These are phyloP conservation scores for Marisa cornuarietis DNA, from an alignment of 1,140 invertebrate genomes.

Conservation along the genomic window DNA sequence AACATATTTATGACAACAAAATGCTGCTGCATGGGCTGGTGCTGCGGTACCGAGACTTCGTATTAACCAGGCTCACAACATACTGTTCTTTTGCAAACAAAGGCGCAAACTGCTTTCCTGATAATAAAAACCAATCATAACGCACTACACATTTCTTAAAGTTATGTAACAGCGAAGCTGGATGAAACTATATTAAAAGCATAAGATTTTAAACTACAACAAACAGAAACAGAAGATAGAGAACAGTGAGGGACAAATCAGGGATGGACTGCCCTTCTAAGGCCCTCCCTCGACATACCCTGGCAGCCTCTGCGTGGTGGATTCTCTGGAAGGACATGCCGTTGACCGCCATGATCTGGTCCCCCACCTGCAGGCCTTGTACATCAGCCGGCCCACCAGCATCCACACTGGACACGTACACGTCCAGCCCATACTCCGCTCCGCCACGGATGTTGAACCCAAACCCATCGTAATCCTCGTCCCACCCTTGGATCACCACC, in stretches of 20 bases:
- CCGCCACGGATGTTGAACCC: constrained; percentile 61
- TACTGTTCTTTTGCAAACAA: too few species aligned
- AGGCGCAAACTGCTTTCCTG: too few species aligned
- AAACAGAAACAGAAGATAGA: neutral
- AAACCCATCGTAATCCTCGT: constrained; percentile 35
- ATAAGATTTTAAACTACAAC: neutral
- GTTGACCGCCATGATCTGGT: constrained; percentile 55
- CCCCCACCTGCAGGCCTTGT: constrained; percentile 49
- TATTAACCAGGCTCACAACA: too few species aligned
- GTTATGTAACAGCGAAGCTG: too few species aligned
- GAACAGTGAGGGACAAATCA: neutral
- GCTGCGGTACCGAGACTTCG: too few species aligned
- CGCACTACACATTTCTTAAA: neutral
- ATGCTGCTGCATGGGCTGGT: too few species aligned
- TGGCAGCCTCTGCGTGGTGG: constrained; percentile 52
- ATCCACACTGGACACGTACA: constrained; percentile 55
- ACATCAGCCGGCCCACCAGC: constrained; percentile 43
- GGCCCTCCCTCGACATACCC: constrained; percentile 33
- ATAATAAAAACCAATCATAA: too few species aligned
- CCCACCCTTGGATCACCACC: constrained; percentile 11
- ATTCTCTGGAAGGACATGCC: constrained; percentile 54
- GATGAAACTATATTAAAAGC: neutral
- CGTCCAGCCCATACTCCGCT: constrained; percentile 53
- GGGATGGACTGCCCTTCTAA: too few species aligned
- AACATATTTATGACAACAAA: too few species aligned